phyloP scores from a whole-genome alignment of 2,113 vertebrate species.

The Pagrus major region DNA sequence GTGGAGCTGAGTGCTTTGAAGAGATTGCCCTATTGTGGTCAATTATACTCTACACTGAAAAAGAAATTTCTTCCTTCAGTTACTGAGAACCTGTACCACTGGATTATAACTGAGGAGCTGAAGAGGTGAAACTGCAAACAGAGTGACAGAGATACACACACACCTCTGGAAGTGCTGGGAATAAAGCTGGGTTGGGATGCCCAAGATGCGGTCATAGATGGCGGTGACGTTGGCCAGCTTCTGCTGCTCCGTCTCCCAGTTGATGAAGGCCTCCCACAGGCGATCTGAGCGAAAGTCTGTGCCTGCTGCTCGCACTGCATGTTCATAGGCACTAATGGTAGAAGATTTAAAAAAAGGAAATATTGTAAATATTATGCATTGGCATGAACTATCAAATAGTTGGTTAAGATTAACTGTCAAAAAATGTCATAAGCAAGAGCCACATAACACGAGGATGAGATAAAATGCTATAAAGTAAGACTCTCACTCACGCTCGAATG shows the following conservation, averaged over 20 bases:
- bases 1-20: background rate
- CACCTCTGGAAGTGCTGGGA: conserved; percentile 98
- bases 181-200: conserved; percentile 97
- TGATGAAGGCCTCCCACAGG: conserved; percentile 96
- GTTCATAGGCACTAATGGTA: conserved; percentile 91
- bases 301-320: conserved; percentile 94
- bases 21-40: background rate
- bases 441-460: background rate
- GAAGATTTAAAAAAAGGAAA: background rate
- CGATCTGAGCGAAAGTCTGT: conserved; percentile 98
- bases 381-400: background rate
- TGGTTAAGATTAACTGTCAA: background rate
- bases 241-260: conserved; percentile 94
- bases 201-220: conserved; percentile 94
- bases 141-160: no score
- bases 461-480: background rate
- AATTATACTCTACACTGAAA: background rate
- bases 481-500: conserved; percentile 90
- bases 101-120: background rate
- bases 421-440: background rate
- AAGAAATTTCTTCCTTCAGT: background rate
- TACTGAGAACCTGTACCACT: background rate
- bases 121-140: no score
- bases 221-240: conserved; percentile 93
- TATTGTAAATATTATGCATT: background rate